These are phyloP conservation scores for Aegotheles bennettii DNA, from an alignment of 2,113 vertebrate genomes.

Conservation along the genomic window DNA sequence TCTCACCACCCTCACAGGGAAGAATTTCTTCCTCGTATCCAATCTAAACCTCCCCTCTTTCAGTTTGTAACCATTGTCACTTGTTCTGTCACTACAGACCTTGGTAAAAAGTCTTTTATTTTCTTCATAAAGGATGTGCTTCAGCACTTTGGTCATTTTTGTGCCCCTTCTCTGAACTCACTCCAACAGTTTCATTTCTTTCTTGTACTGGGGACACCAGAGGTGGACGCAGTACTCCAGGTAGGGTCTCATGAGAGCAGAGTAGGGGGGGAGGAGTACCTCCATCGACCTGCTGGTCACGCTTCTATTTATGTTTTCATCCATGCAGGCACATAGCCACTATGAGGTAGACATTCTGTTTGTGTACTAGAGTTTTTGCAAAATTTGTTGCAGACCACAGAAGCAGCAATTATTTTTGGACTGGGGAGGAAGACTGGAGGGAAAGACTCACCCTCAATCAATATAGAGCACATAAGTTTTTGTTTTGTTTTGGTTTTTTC, in stretches of 20 bases:
- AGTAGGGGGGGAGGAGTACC: neutral
- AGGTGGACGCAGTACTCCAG: too few species aligned
- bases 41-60: too few species aligned
- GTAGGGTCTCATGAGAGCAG: neutral
- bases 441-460: neutral
- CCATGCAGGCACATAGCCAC: neutral
- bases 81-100: neutral
- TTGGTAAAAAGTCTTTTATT: neutral
- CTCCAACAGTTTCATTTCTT: too few species aligned
- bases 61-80: neutral
- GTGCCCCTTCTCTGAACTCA: too few species aligned
- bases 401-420: neutral
- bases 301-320: neutral
- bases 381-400: neutral
- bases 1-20: too few species aligned
- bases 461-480: accelerated
- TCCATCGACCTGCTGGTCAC: neutral
- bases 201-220: too few species aligned
- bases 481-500: too few species aligned
- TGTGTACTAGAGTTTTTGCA: neutral
- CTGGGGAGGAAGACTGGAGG: neutral
- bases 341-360: neutral
- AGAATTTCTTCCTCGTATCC: too few species aligned
- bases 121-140: too few species aligned
- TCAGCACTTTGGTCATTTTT: too few species aligned